A percentile compares a stretch with the other conserved stretches of the same genome.
phyloP scores from a whole-genome alignment of 2,113 vertebrate species.

The Gorilla gorilla region DNA sequence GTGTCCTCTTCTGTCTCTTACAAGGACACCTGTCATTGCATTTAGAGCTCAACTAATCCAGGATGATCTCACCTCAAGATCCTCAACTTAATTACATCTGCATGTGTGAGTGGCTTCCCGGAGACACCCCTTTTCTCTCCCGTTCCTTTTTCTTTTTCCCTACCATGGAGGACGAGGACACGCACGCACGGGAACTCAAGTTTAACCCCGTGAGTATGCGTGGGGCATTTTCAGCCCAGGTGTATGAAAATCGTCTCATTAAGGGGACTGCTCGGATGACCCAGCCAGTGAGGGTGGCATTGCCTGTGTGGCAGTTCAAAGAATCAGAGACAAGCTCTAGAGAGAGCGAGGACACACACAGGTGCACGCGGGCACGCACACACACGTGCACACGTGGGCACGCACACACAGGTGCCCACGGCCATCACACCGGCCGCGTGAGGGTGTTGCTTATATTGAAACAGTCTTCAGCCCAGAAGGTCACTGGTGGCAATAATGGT shows the following conservation, averaged over 20 bases:
- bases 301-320: slow-evolving; percentile 12
- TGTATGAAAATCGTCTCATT: too few species aligned
- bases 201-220: background rate
- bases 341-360: background rate
- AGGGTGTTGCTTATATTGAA: slow-evolving; percentile 80
- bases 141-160: background rate
- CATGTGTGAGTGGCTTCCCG: accelerated
- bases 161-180: background rate
- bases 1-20: too few species aligned
- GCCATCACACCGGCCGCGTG: slow-evolving; percentile 50
- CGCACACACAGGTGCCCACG: background rate
- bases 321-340: background rate
- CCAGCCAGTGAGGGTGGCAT: background rate
- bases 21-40: too few species aligned
- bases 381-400: accelerated
- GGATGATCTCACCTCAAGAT: too few species aligned
- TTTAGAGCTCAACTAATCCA: too few species aligned
- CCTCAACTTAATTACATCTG: too few species aligned
- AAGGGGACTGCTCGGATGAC: too few species aligned
- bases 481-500: slow-evolving; percentile 90
- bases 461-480: slow-evolving; percentile 79
- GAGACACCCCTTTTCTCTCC: background rate
- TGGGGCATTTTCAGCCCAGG: background rate
- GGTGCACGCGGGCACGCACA: background rate
- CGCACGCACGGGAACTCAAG: background rate